Evolutionary conservation across 2,888 invertebrate genomes (phyloP).

Genomic region (Drosophila stalkeri): DNA sequence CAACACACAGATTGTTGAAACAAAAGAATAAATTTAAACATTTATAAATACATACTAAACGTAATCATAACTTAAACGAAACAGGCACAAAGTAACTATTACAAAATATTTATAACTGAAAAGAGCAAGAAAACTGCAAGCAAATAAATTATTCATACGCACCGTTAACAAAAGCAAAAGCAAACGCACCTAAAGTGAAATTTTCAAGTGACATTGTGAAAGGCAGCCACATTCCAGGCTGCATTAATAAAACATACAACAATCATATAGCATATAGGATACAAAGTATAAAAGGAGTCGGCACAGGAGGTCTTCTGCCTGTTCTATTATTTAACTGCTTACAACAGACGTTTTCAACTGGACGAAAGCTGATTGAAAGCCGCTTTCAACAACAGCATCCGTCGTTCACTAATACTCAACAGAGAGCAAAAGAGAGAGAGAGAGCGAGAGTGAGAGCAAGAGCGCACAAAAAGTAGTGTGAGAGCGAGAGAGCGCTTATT

Average conservation of each 20-base stretch:
- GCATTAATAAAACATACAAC: constrained; percentile 68
- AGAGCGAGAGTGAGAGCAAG: constrained; percentile 2
- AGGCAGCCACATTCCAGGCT: constrained; percentile 44
- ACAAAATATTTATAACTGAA: constrained; percentile 2
- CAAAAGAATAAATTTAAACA: background rate
- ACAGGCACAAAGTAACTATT: constrained; percentile 34
- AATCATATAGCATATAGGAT: constrained; percentile 55
- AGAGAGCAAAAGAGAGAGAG: background rate
- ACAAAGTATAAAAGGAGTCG: constrained; percentile 45
- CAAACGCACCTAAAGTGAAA: constrained; percentile 53
- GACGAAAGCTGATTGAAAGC: constrained; percentile 76
- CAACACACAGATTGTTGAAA: constrained; percentile 10
- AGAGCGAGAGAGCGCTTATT: constrained; percentile 5
- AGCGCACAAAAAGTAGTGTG: constrained; percentile 18
- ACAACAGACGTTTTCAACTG: constrained; percentile 69
- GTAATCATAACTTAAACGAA: constrained; percentile 16
- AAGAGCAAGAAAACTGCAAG: constrained; percentile 22
- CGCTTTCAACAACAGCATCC: constrained; percentile 72
- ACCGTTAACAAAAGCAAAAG: constrained; percentile 47
- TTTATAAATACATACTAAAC: constrained; percentile 8
- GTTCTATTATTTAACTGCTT: constrained; percentile 78
- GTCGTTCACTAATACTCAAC: constrained; percentile 2
- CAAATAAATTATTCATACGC: constrained; percentile 64
- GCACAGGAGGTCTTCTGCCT: constrained; percentile 49
- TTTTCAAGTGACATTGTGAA: constrained; percentile 47